Evolutionary conservation across 2,113 vertebrate species (phyloP), one percentile per base, ranked within the genome.

Genomic region (Sturnus vulgaris): DNA sequence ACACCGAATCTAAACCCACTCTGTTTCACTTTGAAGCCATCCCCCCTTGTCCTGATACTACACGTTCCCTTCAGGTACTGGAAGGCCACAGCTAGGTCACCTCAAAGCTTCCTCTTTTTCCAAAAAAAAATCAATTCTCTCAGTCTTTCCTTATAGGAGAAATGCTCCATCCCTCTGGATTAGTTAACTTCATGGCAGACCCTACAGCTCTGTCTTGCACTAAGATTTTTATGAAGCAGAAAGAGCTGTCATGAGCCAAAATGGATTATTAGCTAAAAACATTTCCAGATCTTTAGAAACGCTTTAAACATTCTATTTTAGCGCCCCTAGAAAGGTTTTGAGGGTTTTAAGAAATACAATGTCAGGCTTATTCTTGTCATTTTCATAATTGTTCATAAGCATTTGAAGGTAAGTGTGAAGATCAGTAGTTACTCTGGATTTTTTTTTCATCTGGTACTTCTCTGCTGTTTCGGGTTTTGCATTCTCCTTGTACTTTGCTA

Each of bases 211-310:
- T 44, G 8, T 22, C 23, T 79, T 40, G 18, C 37, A 24, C 40
- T 15, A 42, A 46, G 28, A 33, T 65, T 57, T 71, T 23, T 35
- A 56, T 22, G 25, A 79, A 57, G n/a, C 22, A 71, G 28, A 81
- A 55, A 44, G 30, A 64, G 12, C 11, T 46, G 24, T 23, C 0
- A 0, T 15, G 44, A 59, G n/a, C 12, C 40, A n/a, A 77, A 93
- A 25, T 5, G 33, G 30, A 5, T 33, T 88, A 39, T 65, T 66
- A 59, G 12, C 40, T 49, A 31, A 69, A 92, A 82, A 9, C 10
- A 47, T n/a, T 49, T 61, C 31, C n/a, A 82, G 16, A 6, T 64
- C 18, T 82, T 80, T 14, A 76, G 6, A 88, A 88, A 73, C 35
- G 25, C 8, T 77, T 80, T 65, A 64, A 72, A 31, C 30, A 9